A percentile compares a stretch with the other conserved stretches of the same genome.
phyloP scores from a whole-genome alignment of 2,797 vertebrate genomes.

The Chromobotia macracanthus region DNA sequence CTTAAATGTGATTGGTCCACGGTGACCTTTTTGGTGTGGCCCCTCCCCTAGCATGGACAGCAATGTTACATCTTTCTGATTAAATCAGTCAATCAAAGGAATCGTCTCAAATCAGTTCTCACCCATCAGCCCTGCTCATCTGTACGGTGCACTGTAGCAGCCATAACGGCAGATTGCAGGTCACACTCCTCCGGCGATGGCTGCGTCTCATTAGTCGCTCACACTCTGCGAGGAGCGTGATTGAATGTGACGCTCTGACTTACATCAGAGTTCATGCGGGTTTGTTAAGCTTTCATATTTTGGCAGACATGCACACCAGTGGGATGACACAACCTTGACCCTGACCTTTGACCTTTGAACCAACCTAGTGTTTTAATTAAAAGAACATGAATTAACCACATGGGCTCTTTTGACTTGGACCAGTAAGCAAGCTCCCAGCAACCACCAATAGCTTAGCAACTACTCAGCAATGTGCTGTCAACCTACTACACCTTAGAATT shows the following conservation, averaged over 20 bases:
- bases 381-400: background rate
- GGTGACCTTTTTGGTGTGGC: background rate
- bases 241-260: conserved; percentile 33
- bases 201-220: conserved; percentile 39
- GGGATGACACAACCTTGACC: conserved; percentile 19
- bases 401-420: background rate
- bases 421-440: too few relatives aligned
- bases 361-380: background rate
- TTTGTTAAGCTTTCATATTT: conserved; percentile 30
- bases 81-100: conserved; percentile 78
- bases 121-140: conserved; percentile 15
- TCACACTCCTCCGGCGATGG: conserved; percentile 27
- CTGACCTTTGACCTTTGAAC: conserved; percentile 32
- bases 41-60: conserved; percentile 34
- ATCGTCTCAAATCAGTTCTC: background rate
- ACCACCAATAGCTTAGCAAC: too few relatives aligned
- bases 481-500: too few relatives aligned
- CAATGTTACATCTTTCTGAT: conserved; percentile 68
- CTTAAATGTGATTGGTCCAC: background rate
- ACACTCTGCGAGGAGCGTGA: conserved; percentile 36
- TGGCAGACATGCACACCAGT: conserved; percentile 7
- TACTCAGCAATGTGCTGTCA: too few relatives aligned
- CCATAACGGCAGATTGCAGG: conserved; percentile 34
- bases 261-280: conserved; percentile 1
- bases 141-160: conserved; percentile 22